A percentile compares a stretch with the other conserved stretches of the same genome.
Conservation (phyloP, 1,140 invertebrate species). For the Gonatopus flavifemur region DNA sequence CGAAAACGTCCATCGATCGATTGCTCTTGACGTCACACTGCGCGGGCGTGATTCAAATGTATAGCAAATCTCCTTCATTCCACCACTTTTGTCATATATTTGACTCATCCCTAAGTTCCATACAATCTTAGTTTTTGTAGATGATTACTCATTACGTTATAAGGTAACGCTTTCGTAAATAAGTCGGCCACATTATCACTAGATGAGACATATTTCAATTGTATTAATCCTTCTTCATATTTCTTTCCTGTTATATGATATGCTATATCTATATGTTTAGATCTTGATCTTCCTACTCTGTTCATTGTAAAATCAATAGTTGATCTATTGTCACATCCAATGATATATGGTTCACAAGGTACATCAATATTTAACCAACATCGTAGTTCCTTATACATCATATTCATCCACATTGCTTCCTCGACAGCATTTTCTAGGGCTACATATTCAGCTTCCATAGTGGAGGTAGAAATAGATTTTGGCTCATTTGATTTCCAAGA, state of each 20-base stretch:
- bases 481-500: not conserved
- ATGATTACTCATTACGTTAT: not conserved
- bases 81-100: no score
- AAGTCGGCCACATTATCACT: not conserved
- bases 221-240: not conserved
- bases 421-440: not conserved
- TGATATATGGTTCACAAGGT: not conserved
- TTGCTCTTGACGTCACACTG: no score
- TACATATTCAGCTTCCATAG: conserved; percentile 3
- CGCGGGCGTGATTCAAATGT: no score
- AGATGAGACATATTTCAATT: not conserved
- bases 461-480: not conserved
- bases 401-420: not conserved
- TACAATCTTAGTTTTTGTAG: no score
- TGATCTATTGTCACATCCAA: conserved; percentile 1
- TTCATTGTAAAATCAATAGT: not conserved
- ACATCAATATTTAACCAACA: not conserved
- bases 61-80: no score
- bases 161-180: not conserved
- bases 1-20: no score
- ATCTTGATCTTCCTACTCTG: not conserved
- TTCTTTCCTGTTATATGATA: not conserved
- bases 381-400: not conserved
- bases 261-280: not conserved
- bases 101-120: no score